phyloP scores from a whole-genome alignment of 2,888 invertebrate species.

The Polymixis flavicincta region DNA sequence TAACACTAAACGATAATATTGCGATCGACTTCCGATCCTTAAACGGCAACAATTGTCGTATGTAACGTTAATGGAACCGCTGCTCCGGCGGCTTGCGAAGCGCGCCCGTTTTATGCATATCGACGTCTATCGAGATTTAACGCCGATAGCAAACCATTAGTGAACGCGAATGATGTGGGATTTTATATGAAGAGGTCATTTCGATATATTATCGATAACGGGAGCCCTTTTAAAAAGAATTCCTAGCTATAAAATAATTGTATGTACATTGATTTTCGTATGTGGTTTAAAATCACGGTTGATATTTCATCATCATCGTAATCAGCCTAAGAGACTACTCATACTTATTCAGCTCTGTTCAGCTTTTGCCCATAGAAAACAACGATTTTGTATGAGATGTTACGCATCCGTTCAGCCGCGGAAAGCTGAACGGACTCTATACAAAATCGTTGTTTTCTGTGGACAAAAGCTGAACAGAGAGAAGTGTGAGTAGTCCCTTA shows the following conservation, averaged over 20 bases:
- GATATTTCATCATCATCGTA: background rate
- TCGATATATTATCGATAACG: conserved; percentile 23
- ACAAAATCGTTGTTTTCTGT: too few species aligned
- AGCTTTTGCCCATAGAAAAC: too few species aligned
- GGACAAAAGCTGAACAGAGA: too few species aligned
- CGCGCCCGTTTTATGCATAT: conserved; percentile 79
- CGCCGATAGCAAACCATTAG: conserved; percentile 65
- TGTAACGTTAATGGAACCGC: conserved; percentile 84
- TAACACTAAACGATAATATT: conserved; percentile 89
- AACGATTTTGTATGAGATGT: too few species aligned
- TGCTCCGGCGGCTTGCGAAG: conserved; percentile 64
- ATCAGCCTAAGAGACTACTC: too few species aligned
- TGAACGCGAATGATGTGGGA: conserved; percentile 43
- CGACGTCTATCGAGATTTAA: conserved; percentile 70
- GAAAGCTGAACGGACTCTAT: too few species aligned
- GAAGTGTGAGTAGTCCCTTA: too few species aligned
- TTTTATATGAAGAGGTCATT: conserved; percentile 55
- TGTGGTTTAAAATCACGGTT: background rate
- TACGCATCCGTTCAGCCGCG: too few species aligned
- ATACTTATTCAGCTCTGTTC: too few species aligned
- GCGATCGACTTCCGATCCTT: conserved; percentile 85
- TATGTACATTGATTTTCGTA: background rate
- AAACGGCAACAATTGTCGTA: conserved; percentile 87
- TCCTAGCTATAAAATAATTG: background rate
- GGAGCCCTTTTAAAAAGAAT: background rate